A percentile compares a stretch with the other conserved stretches of the same genome.
phyloP scores from a whole-genome alignment of 2,113 vertebrate species.

The Urocynchramus pylzowi region DNA sequence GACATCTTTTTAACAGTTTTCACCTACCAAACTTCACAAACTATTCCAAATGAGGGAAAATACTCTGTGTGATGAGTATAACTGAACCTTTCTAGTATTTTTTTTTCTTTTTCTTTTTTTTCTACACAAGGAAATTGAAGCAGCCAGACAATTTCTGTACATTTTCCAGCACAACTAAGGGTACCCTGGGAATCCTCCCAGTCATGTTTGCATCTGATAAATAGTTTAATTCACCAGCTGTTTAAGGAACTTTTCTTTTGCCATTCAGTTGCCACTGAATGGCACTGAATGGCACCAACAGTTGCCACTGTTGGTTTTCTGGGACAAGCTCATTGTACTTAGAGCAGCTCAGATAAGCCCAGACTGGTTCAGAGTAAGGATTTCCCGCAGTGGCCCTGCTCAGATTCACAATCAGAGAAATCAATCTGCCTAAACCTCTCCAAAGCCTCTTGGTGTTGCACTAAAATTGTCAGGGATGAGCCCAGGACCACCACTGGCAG shows the following conservation, averaged over 20 bases:
- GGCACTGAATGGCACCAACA: too few relatives aligned
- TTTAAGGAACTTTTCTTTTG: neutral
- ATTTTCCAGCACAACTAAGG: neutral
- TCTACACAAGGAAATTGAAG: neutral
- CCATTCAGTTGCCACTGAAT: too few relatives aligned
- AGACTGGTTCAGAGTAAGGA: neutral
- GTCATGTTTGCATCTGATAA: neutral
- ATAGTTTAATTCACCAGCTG: neutral
- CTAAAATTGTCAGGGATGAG: neutral
- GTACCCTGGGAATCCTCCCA: neutral
- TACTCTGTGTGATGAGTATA: neutral
- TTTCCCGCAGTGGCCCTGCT: neutral
- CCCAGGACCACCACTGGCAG: neutral
- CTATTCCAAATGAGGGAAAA: neutral
- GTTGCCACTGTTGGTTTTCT: neutral
- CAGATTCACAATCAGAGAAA: neutral
- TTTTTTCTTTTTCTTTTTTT: neutral
- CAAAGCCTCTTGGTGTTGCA: neutral
- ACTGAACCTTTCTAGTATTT: neutral
- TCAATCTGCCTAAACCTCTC: neutral
- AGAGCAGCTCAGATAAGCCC: neutral
- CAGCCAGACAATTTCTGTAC: neutral
- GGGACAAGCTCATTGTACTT: neutral
- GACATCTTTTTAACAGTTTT: neutral
- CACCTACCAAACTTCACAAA: neutral